Conservation (phyloP, 2,888 invertebrate genomes). For the Acanthosoma haemorrhoidale region DNA sequence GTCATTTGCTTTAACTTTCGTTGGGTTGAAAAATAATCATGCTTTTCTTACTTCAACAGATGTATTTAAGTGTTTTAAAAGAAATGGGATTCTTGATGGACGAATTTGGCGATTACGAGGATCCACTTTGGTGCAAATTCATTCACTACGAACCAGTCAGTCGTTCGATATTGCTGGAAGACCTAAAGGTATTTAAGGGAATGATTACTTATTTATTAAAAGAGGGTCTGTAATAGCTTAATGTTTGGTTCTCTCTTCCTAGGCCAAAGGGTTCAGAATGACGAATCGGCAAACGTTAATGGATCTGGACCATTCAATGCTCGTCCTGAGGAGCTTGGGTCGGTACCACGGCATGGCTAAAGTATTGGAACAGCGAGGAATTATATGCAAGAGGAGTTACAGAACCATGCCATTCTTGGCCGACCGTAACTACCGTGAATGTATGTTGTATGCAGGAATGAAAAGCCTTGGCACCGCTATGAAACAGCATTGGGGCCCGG, state of each 20-base stretch:
- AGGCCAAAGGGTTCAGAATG: not conserved
- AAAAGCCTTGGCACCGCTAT: not conserved
- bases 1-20: no score
- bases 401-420: not conserved
- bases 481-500: not conserved
- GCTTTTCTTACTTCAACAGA: slow-evolving; percentile 2
- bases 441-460: not conserved
- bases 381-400: not conserved
- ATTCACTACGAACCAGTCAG: not conserved
- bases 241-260: not conserved
- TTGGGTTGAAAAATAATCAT: no score
- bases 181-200: slow-evolving; percentile 27
- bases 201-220: no score
- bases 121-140: slow-evolving; percentile 13
- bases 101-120: slow-evolving; percentile 8
- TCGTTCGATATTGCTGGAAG: slow-evolving; percentile 2
- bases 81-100: slow-evolving; percentile 24
- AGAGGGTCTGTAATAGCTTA: not conserved
- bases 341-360: not conserved
- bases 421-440: not conserved
- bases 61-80: not conserved
- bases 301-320: not conserved
- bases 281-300: not conserved
- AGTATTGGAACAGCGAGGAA: not conserved
- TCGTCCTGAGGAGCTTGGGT: not conserved